Evolutionary conservation across 2,797 vertebrate genomes (phyloP).

Genomic region (Eulemur albifrons): DNA sequence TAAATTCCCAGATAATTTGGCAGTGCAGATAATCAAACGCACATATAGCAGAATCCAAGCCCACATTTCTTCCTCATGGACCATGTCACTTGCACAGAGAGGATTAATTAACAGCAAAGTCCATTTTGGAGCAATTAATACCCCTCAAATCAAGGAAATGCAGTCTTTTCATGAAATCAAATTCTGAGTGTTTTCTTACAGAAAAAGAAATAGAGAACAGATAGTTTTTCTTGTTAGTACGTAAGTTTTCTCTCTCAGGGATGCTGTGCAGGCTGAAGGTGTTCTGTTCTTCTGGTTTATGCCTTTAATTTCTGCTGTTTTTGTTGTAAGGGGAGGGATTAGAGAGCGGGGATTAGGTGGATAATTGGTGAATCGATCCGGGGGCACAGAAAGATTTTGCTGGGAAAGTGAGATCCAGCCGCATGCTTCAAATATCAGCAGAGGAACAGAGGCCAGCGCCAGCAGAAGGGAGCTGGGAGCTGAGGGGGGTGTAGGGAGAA

Average conservation of each 20-base stretch:
- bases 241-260: background rate
- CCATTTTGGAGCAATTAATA: background rate
- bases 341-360: background rate
- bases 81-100: background rate
- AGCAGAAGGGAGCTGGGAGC: constrained; percentile 49
- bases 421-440: background rate
- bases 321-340: background rate
- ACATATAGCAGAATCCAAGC: background rate
- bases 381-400: constrained; percentile 57
- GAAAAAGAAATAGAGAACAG: background rate
- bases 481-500: constrained; percentile 35
- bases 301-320: constrained; percentile 48
- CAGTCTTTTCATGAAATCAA: background rate
- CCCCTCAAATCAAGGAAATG: background rate
- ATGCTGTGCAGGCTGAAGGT: background rate
- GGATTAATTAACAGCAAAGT: background rate
- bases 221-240: background rate
- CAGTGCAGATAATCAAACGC: background rate
- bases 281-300: background rate
- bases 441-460: background rate
- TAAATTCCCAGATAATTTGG: background rate
- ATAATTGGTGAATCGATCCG: constrained; percentile 25
- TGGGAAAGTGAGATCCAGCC: constrained; percentile 39
- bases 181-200: background rate
- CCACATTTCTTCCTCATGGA: background rate